Evolutionary conservation across 1,140 invertebrate genomes (phyloP).

Genomic region (Babylonia areolata): DNA sequence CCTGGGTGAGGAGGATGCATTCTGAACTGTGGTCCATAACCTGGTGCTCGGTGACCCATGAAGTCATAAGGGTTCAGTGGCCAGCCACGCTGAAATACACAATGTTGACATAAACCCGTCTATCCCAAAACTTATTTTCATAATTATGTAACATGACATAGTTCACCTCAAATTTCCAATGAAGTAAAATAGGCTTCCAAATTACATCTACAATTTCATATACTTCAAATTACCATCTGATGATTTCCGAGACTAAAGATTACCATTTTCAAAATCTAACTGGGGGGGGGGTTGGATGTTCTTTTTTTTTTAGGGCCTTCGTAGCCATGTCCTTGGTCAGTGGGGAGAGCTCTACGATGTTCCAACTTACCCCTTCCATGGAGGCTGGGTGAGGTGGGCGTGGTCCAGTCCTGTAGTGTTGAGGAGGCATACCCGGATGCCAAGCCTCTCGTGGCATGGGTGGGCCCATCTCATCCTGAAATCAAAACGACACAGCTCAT

Average conservation of each 20-base stretch:
- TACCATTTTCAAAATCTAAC: too few relatives aligned
- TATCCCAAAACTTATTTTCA: too few relatives aligned
- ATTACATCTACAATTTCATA: too few relatives aligned
- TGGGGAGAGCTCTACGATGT: too few relatives aligned
- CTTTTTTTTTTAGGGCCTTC: too few relatives aligned
- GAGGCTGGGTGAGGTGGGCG: slow-evolving; percentile 62
- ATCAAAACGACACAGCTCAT: not conserved
- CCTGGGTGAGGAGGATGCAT: slow-evolving; percentile 63
- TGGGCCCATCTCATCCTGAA: slow-evolving; percentile 56
- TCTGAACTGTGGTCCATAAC: slow-evolving; percentile 61
- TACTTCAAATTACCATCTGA: too few relatives aligned
- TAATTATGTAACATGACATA: too few relatives aligned
- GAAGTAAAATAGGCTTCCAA: too few relatives aligned
- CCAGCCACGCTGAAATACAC: slow-evolving; percentile 61
- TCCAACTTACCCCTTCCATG: slow-evolving; percentile 66
- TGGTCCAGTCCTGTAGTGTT: slow-evolving; percentile 65
- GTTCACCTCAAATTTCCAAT: too few relatives aligned
- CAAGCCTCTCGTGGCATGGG: slow-evolving; percentile 65
- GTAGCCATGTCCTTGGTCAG: too few relatives aligned
- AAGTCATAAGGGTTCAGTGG: slow-evolving; percentile 70
- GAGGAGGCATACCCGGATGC: slow-evolving; percentile 64
- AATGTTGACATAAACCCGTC: not conserved
- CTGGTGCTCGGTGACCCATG: slow-evolving; percentile 67
- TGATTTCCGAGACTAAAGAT: too few relatives aligned
- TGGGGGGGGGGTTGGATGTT: too few relatives aligned